Evolutionary conservation across 2,113 vertebrate genomes (phyloP), one percentile per base, ranked within the genome.

Genomic region (Hippolais icterina): DNA sequence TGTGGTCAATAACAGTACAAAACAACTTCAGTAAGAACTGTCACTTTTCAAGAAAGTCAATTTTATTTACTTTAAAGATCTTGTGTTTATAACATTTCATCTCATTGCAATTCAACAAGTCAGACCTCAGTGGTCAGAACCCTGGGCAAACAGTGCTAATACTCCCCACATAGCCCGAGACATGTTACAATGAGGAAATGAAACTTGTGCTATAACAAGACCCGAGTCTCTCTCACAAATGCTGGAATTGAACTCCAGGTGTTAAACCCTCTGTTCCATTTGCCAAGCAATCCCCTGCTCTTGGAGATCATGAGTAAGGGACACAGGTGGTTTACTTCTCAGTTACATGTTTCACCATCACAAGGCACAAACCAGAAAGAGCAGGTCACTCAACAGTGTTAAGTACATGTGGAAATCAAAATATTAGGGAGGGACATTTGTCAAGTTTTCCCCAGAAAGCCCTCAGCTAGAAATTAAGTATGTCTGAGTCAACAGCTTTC

Each of bases 131-230:
- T 11, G 54, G 59, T 28, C 31, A 83, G 37, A 76, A 46, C 14
- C 13, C 44, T 3, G 7, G 15, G 25, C 33, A 22, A 57, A 28
- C 0, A 71, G 37, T 1, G 12, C 2, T 18, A 42, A 24, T 31
- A 12, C 6, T 25, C 6, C 28, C 5, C 6, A 7, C 7, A 24
- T 12, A 11, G 52, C 14, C 41, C 1, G 0, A 72, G 29, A 47
- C 46, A 19, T 0, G 0, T 24, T 13, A 56, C 57, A 33, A 1
- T 1, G 15, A 31, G 12, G 22, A 84, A 65, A 69, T 5, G 2
- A 56, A 46, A 20, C 8, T 16, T 25, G 29, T 70, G 33, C 35
- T 90, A 53, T 6, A 20, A 31, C 14, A 11, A 27, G 5, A 37
- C 22, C 1, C 3, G 44, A 39, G 19, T 7, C 33, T 61, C 28